A percentile compares a stretch with the other conserved stretches of the same genome.
These are phyloP conservation scores for Diarsia brunnea DNA, from an alignment of 2,888 invertebrate species.

Conservation along the genomic window DNA sequence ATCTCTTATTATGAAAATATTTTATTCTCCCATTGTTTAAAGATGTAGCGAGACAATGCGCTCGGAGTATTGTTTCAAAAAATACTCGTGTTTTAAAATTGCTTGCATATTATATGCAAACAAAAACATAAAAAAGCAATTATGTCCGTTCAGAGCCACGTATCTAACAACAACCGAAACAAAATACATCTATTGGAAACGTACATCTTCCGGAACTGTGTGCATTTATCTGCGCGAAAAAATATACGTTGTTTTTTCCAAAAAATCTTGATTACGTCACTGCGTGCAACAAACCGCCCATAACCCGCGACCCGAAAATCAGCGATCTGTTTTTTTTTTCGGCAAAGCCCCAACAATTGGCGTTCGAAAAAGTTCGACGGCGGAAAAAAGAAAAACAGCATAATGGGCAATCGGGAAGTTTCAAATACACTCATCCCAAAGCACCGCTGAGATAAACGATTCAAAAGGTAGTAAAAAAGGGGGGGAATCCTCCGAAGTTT, in stretches of 20 bases:
- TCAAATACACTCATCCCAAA: slow-evolving; percentile 77
- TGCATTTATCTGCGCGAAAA: slow-evolving; percentile 49
- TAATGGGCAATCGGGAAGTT: slow-evolving; percentile 81
- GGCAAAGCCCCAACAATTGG: slow-evolving; percentile 62
- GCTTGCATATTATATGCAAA: slow-evolving; percentile 39
- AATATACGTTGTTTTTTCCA: slow-evolving; percentile 35
- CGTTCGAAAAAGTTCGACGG: slow-evolving; percentile 63
- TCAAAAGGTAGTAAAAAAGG: slow-evolving; percentile 75
- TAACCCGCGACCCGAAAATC: slow-evolving; percentile 63
- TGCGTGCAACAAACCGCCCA: slow-evolving; percentile 59
- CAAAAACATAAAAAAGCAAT: background rate
- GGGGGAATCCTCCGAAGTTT: slow-evolving; percentile 70
- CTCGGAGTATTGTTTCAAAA: slow-evolving; percentile 52
- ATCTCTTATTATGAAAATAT: slow-evolving; percentile 50
- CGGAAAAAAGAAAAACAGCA: slow-evolving; percentile 74
- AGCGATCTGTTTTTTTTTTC: slow-evolving; percentile 59
- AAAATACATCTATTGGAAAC: slow-evolving; percentile 52
- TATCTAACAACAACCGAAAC: slow-evolving; percentile 31
- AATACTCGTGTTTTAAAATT: slow-evolving; percentile 47
- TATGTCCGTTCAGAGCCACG: slow-evolving; percentile 26
- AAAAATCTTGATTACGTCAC: slow-evolving; percentile 64
- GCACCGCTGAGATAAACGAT: slow-evolving; percentile 77
- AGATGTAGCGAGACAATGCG: slow-evolving; percentile 51
- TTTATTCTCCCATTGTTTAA: slow-evolving; percentile 53
- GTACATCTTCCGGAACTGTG: slow-evolving; percentile 50